phyloP scores from a whole-genome alignment of 2,113 vertebrate species.

The Ploceus nigricollis region DNA sequence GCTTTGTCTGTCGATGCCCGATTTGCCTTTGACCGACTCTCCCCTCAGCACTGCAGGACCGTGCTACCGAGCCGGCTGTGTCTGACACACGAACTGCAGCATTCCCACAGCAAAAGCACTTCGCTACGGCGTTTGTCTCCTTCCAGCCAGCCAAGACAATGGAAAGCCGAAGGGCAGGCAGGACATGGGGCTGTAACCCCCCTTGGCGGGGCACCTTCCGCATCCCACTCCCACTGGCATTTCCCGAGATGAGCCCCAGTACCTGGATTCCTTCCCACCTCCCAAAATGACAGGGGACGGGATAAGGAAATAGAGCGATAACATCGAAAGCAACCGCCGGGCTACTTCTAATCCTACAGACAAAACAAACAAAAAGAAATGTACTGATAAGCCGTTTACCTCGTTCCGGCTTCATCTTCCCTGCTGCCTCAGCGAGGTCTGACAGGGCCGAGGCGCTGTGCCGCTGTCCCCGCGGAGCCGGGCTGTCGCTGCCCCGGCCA shows the following conservation, averaged over 20 bases:
- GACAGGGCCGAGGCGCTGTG: neutral
- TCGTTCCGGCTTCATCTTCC: slow-evolving; percentile 93
- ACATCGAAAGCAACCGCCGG: neutral
- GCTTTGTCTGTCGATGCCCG: neutral
- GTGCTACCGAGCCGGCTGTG: neutral
- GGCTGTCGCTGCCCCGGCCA: neutral
- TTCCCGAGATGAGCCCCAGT: neutral
- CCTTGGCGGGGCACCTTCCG: neutral
- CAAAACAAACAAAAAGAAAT: neutral
- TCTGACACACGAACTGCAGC: neutral
- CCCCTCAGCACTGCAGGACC: neutral
- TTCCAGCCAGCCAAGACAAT: neutral
- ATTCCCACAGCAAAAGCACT: neutral
- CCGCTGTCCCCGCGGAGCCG: neutral
- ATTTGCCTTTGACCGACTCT: neutral
- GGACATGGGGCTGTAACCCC: neutral
- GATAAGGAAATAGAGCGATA: neutral
- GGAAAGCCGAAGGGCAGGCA: neutral
- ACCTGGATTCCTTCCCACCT: neutral
- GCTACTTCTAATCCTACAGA: neutral
- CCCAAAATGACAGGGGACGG: neutral
- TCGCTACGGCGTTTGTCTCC: neutral
- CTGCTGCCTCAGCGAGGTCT: neutral
- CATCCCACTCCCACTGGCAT: neutral
- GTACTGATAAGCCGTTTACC: slow-evolving; percentile 74